Conservation (phyloP, 2,113 vertebrate genomes). For the Ia io region DNA sequence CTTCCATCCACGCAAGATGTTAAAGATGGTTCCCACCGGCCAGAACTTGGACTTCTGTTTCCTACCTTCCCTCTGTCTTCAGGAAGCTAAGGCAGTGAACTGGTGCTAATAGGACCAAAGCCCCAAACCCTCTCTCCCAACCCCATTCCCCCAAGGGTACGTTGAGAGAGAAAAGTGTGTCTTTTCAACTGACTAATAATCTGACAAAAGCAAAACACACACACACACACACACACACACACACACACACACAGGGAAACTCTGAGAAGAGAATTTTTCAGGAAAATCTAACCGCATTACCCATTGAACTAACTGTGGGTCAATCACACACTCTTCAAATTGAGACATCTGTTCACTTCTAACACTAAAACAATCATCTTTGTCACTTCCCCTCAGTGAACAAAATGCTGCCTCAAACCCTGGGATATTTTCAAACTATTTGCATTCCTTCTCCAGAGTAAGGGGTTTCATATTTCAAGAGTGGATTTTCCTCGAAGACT, state of each 20-base stretch:
- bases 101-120: not conserved
- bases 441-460: constrained; percentile 44
- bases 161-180: not conserved
- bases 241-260: not conserved
- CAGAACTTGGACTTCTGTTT: not conserved
- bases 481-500: constrained; percentile 72
- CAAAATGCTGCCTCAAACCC: not conserved
- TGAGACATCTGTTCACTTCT: not conserved
- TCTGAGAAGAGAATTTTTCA: not conserved
- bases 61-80: not conserved
- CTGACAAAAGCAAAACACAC: not conserved
- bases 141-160: not conserved
- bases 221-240: too few relatives aligned
- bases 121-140: not conserved
- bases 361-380: not conserved
- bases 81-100: not conserved
- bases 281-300: not conserved
- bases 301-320: not conserved
- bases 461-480: constrained; percentile 65
- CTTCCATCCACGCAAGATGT: not conserved
- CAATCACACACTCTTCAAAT: not conserved
- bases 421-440: constrained; percentile 1
- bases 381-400: not conserved
- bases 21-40: not conserved
- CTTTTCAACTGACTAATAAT: not conserved